These are phyloP conservation scores for Drosophila rhopaloa DNA, from an alignment of 1,140 invertebrate genomes.

Conservation along the genomic window DNA sequence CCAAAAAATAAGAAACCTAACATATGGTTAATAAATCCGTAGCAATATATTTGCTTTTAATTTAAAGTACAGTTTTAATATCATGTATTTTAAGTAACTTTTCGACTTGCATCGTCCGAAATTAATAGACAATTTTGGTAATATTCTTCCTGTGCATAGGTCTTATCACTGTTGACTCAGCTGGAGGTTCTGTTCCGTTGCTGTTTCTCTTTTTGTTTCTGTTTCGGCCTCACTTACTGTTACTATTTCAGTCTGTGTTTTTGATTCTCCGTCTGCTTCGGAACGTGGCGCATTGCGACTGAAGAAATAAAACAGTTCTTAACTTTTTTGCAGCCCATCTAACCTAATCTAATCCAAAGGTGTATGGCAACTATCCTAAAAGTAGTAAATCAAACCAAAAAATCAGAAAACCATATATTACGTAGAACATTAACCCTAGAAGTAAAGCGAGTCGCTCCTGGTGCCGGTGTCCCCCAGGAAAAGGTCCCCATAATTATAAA, in stretches of 20 bases:
- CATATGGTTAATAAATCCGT: background rate
- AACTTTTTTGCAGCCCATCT: slow-evolving; percentile 68
- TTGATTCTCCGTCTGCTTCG: slow-evolving; percentile 36
- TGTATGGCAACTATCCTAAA: slow-evolving; percentile 59
- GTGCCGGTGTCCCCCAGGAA: slow-evolving; percentile 61
- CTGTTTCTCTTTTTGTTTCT: slow-evolving; percentile 27
- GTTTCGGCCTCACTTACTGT: slow-evolving; percentile 35
- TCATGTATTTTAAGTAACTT: too few relatives aligned
- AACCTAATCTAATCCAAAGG: slow-evolving; percentile 66
- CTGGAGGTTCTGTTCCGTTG: slow-evolving; percentile 57
- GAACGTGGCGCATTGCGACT: slow-evolving; percentile 44
- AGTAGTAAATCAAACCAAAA: slow-evolving; percentile 30
- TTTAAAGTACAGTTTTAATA: too few relatives aligned
- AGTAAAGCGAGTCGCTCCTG: slow-evolving; percentile 49
- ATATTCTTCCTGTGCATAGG: slow-evolving; percentile 17
- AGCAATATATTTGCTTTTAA: too few relatives aligned
- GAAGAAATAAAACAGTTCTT: slow-evolving; percentile 49
- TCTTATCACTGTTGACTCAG: slow-evolving; percentile 66
- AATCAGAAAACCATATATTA: slow-evolving; percentile 28
- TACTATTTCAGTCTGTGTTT: slow-evolving; percentile 50
- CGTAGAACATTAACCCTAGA: slow-evolving; percentile 51
- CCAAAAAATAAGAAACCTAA: background rate
- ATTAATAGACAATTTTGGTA: slow-evolving; percentile 2
- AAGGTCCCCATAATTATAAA: slow-evolving; percentile 21
- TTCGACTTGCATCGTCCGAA: background rate